Conservation (phyloP, 1,140 invertebrate genomes). For the Formica selysi region DNA sequence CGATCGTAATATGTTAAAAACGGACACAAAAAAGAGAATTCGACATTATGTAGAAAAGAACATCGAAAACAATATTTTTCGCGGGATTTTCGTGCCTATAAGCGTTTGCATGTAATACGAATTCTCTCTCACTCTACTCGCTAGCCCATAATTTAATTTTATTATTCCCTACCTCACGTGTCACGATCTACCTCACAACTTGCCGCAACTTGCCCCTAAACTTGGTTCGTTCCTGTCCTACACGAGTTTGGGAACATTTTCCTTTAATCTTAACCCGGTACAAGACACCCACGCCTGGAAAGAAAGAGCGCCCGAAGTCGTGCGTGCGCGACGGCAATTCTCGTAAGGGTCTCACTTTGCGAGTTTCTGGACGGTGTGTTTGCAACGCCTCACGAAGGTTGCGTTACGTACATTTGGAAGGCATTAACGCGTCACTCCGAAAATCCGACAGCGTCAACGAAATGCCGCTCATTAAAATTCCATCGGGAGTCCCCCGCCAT, state of each 20-base stretch:
- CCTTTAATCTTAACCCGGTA: slow-evolving; percentile 51
- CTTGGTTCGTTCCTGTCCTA: slow-evolving; percentile 19
- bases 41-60: background rate
- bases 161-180: slow-evolving; percentile 3
- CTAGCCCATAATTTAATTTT: slow-evolving; percentile 35
- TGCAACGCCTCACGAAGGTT: slow-evolving; percentile 48
- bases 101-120: background rate
- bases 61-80: background rate
- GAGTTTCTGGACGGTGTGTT: slow-evolving; percentile 5
- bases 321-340: slow-evolving; percentile 16
- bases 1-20: background rate
- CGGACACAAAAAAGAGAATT: background rate
- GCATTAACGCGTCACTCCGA: slow-evolving; percentile 76
- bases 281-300: slow-evolving; percentile 37
- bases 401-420: slow-evolving; percentile 73
- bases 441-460: slow-evolving; percentile 75
- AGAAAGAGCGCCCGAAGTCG: slow-evolving; percentile 5
- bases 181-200: slow-evolving; percentile 10
- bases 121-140: background rate
- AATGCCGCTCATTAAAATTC: slow-evolving; percentile 80
- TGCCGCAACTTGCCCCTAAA: slow-evolving; percentile 23
- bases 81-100: background rate
- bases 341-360: slow-evolving; percentile 16
- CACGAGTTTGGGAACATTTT: slow-evolving; percentile 53
- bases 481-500: slow-evolving; percentile 66